Conservation (phyloP, 2,888 invertebrate genomes). For the Nymphalis c-album region DNA sequence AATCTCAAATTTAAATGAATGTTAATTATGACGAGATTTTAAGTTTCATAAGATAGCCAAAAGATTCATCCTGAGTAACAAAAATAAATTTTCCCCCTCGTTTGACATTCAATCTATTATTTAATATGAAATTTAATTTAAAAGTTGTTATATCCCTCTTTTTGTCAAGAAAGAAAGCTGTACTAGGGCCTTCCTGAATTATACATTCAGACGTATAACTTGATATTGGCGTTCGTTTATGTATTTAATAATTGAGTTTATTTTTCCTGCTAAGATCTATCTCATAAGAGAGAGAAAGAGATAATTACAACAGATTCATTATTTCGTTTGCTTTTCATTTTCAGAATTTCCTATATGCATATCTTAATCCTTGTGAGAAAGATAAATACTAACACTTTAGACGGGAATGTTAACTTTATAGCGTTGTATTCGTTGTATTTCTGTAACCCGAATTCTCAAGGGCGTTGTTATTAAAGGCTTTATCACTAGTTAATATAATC, state of each 20-base stretch:
- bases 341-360: neutral
- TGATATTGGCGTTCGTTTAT: no score
- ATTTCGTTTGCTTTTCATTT: neutral
- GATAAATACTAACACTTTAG: conserved; percentile 10
- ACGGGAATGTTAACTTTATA: conserved; percentile 4
- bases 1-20: conserved; percentile 77
- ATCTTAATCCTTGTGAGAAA: conserved; percentile 1
- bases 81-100: conserved; percentile 37
- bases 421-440: conserved; percentile 17
- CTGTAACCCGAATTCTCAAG: conserved; percentile 17
- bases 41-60: conserved; percentile 51
- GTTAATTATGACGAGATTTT: conserved; percentile 76
- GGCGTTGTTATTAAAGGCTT: conserved; percentile 33
- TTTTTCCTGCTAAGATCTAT: no score
- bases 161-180: conserved; percentile 7
- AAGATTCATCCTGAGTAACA: conserved; percentile 42
- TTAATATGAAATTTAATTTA: conserved; percentile 23
- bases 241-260: no score
- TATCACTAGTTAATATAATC: conserved; percentile 40
- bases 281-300: no score
- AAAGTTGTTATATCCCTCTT: conserved; percentile 20
- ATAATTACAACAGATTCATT: neutral
- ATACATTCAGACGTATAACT: neutral
- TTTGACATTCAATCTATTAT: conserved; percentile 26
- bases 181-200: conserved; percentile 15